phyloP scores from a whole-genome alignment of 37 sponge, comb jelly and placozoan species.

The Aplysina aerophoba region DNA sequence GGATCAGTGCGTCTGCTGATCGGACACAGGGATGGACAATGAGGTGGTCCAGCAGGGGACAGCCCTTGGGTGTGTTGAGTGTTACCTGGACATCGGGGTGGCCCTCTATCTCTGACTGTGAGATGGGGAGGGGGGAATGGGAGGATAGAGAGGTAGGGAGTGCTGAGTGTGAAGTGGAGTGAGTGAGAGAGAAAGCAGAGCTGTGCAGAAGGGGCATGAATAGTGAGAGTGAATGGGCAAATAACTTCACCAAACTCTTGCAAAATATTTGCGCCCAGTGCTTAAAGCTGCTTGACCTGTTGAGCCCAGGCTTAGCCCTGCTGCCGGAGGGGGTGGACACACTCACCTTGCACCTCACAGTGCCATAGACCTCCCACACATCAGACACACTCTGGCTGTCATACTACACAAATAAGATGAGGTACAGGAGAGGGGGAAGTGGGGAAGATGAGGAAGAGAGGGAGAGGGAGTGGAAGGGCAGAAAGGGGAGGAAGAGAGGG shows the following conservation, averaged over 20 bases:
- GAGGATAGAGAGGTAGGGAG: conserved; percentile 3
- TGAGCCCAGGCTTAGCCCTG: conserved; percentile 81
- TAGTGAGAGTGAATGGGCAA: too few relatives aligned
- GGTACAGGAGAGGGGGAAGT: conserved; percentile 3
- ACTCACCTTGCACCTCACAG: conserved; percentile 77
- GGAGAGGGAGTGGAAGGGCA: neutral
- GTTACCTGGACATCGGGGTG: conserved; percentile 75
- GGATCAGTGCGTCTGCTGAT: conserved; percentile 34
- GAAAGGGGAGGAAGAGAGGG: neutral
- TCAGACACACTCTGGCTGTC: conserved; percentile 41
- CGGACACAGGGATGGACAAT: conserved; percentile 85
- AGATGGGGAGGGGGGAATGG: neutral
- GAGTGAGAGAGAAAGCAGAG: neutral
- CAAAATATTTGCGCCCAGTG: too few relatives aligned
- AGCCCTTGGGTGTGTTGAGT: conserved; percentile 59
- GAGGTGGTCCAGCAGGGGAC: conserved; percentile 64
- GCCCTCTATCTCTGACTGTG: conserved; percentile 88
- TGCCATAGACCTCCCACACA: conserved; percentile 78
- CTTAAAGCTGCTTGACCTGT: too few relatives aligned
- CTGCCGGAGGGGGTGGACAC: conserved; percentile 38
- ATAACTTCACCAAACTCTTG: too few relatives aligned
- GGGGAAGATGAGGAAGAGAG: neutral
- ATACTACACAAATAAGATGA: neutral
- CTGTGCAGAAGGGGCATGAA: too few relatives aligned
- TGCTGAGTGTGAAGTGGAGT: too few relatives aligned